Percentiles rank a stretch among this genome's conserved stretches.
Conservation (phyloP, 1,140 invertebrate genomes). For the honey bee (Apis mellifera) region Amel_HAv3.1 CM009937.2:1054501-1055000, state of each 20-base stretch:
- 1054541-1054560: too few relatives aligned
- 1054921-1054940: not conserved
- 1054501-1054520: too few relatives aligned
- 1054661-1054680: not conserved
- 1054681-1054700: not conserved
- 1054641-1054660: not conserved
- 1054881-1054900: constrained; percentile 12
- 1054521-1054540: too few relatives aligned
- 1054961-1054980: not conserved
- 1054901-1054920: not conserved
- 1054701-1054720: too few relatives aligned
- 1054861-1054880: constrained; percentile 34
- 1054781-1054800: not conserved
- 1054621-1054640: too few relatives aligned
- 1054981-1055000: not conserved
- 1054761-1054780: not conserved
- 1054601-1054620: too few relatives aligned
- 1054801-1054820: constrained; percentile 18
- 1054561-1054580: too few relatives aligned
- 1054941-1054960: not conserved
- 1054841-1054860: not conserved
- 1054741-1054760: constrained; percentile 4
- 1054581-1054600: too few relatives aligned
- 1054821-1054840: constrained; percentile 14
- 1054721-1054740: too few relatives aligned